Evolutionary conservation across 2,888 invertebrate species (phyloP), one percentile per base, ranked within the genome.

Genomic region (Physocephala rufipes): DNA sequence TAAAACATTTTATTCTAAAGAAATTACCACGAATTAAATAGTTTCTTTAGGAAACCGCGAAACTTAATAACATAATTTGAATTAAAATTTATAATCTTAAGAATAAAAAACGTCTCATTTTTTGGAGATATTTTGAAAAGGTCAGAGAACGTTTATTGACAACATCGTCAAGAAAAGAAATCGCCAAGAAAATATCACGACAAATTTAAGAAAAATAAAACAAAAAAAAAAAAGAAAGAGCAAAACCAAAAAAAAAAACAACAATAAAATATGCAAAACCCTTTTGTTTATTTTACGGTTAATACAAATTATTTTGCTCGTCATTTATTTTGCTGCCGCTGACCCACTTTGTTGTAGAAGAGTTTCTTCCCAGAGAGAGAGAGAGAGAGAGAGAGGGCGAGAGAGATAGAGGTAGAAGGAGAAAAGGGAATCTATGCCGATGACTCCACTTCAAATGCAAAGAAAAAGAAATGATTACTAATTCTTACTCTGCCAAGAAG

Each of bases 141-240:
- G 67, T 68, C 67, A 61, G 61, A 30, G 61, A 59, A 68, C 67
- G 61, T 47, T 2, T 15, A 47, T 19, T 61, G 68, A 62, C 61
- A 67, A 45, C 47, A n/a, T n/a, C n/a, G n/a, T n/a, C 30, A 67
- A 67, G 5, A 36, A 43, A 36, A 58, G 5, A 2, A 66, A 30
- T 26, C 36, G 61, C 61, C 5, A 58, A 47, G 28, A 63, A 21
- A 61, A 28, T 7, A 9, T 13, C n/a, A 28, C 16, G 30, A 28
- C 19, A 12, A 67, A 24, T 58, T 2, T 16, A 58, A 66, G 24
- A 66, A 51, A 12, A 53, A 55, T n/a, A 9, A 30, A 55, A 28
- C 19, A 19, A 2, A 15, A n/a, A 47, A 49, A 26, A 47, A 49
- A 28, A 26, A 26, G 28, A 59, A 30, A 43, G 62, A 30, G 3